A percentile compares a stretch with the other conserved stretches of the same genome.
Conservation (phyloP, 2,888 invertebrate species). For the Brenthis hecate region DNA sequence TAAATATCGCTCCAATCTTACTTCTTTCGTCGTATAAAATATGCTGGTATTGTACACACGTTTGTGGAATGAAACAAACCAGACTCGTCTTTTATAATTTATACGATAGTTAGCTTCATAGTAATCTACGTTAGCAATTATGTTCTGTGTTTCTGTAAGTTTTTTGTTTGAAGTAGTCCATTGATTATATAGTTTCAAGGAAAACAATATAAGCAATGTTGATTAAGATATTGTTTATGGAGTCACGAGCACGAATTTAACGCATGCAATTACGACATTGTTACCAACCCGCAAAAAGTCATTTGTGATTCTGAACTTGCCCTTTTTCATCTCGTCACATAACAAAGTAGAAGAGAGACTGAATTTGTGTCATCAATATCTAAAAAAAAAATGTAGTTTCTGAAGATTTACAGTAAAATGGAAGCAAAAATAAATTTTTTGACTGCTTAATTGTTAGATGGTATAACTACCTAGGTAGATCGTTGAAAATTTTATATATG, state of each 20-base stretch:
- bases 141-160: slow-evolving; percentile 38
- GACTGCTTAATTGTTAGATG: too few species aligned
- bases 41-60: slow-evolving; percentile 62
- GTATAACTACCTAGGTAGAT: too few species aligned
- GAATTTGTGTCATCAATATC: too few species aligned
- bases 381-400: too few species aligned
- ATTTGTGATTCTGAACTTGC: too few species aligned
- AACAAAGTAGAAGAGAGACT: too few species aligned
- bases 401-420: too few species aligned
- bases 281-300: too few species aligned
- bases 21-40: slow-evolving; percentile 46
- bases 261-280: too few species aligned
- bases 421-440: too few species aligned
- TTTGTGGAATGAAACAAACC: slow-evolving; percentile 61
- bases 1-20: slow-evolving; percentile 40
- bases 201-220: background rate
- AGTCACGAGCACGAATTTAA: background rate
- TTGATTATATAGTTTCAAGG: slow-evolving; percentile 10
- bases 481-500: too few species aligned
- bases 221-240: background rate
- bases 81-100: slow-evolving; percentile 70
- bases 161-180: slow-evolving; percentile 45
- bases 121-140: slow-evolving; percentile 41
- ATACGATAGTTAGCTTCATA: slow-evolving; percentile 57
- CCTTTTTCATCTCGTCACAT: too few species aligned